phyloP scores from a whole-genome alignment of 1,140 invertebrate genomes.

The Chrysopa pallens region DNA sequence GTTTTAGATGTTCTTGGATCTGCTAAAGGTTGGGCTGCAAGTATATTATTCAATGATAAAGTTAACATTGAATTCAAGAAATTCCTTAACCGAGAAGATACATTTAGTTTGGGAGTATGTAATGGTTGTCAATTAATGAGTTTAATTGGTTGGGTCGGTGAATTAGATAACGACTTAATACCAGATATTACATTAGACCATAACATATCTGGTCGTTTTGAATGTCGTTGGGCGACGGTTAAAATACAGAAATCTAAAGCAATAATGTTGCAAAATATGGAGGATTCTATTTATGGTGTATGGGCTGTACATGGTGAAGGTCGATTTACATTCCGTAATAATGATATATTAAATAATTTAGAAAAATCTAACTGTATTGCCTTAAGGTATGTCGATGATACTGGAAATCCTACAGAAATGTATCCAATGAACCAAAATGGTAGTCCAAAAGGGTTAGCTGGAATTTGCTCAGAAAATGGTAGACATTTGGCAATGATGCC shows the following conservation, averaged over 20 bases:
- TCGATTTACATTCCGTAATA: slow-evolving; percentile 38
- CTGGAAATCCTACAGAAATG: slow-evolving; percentile 46
- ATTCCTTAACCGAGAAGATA: slow-evolving; percentile 56
- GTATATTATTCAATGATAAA: slow-evolving; percentile 55
- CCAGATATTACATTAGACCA: slow-evolving; percentile 60
- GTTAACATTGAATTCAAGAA: slow-evolving; percentile 47
- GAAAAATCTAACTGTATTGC: slow-evolving; percentile 44
- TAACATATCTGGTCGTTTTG: slow-evolving; percentile 75
- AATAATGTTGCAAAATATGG: slow-evolving; percentile 81
- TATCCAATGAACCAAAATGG: slow-evolving; percentile 95
- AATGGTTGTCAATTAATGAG: slow-evolving; percentile 96
- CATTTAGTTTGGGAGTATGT: slow-evolving; percentile 92
- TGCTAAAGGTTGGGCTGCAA: slow-evolving; percentile 93
- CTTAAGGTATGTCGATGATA: slow-evolving; percentile 71
- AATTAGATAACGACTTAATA: slow-evolving; percentile 15
- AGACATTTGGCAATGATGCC: slow-evolving; percentile 96
- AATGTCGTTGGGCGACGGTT: slow-evolving; percentile 81
- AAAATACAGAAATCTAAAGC: slow-evolving; percentile 41
- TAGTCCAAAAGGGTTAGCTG: slow-evolving; percentile 67
- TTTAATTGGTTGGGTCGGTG: slow-evolving; percentile 60
- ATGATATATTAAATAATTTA: slow-evolving; percentile 33
- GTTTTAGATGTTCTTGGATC: slow-evolving; percentile 81
- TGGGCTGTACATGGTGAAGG: slow-evolving; percentile 98
- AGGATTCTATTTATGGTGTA: slow-evolving; percentile 65
- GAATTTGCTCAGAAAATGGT: slow-evolving; percentile 73